Evolutionary conservation across 2,888 invertebrate species (phyloP).

Genomic region (Aspidiotus destructor): DNA sequence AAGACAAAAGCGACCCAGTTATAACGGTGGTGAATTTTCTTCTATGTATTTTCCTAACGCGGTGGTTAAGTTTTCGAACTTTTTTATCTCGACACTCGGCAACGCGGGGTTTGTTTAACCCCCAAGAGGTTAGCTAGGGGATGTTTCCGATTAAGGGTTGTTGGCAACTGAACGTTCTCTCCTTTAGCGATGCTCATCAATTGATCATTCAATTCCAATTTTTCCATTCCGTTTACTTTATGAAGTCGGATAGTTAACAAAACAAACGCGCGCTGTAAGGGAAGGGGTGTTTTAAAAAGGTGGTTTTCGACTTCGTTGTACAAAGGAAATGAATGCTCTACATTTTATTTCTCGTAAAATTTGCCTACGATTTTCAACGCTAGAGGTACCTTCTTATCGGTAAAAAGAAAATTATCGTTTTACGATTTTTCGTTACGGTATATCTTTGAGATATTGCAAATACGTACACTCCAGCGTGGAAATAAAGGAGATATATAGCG

Average conservation of each 20-base stretch:
- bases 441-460: no score
- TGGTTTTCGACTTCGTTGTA: no score
- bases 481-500: no score
- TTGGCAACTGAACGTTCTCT: slow-evolving; percentile 14
- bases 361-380: no score
- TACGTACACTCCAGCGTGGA: no score
- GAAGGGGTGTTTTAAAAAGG: no score
- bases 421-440: no score
- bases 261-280: slow-evolving; percentile 1
- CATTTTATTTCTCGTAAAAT: no score
- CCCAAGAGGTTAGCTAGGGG: slow-evolving; percentile 22
- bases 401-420: no score
- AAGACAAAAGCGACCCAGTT: slow-evolving; percentile 28
- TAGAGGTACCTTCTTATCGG: no score
- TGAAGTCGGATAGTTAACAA: slow-evolving; percentile 15
- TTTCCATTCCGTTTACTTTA: slow-evolving; percentile 29
- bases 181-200: slow-evolving; percentile 25
- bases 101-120: slow-evolving; percentile 28
- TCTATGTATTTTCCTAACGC: not conserved
- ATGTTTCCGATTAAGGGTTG: slow-evolving; percentile 23
- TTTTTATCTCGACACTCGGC: slow-evolving; percentile 28
- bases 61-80: slow-evolving; percentile 27
- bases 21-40: not conserved
- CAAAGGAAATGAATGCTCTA: no score
- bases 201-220: slow-evolving; percentile 32